These are phyloP conservation scores for Drosophila pseudoobscura DNA, from an alignment of 1,140 invertebrate genomes.

Conservation along the genomic window DNA sequence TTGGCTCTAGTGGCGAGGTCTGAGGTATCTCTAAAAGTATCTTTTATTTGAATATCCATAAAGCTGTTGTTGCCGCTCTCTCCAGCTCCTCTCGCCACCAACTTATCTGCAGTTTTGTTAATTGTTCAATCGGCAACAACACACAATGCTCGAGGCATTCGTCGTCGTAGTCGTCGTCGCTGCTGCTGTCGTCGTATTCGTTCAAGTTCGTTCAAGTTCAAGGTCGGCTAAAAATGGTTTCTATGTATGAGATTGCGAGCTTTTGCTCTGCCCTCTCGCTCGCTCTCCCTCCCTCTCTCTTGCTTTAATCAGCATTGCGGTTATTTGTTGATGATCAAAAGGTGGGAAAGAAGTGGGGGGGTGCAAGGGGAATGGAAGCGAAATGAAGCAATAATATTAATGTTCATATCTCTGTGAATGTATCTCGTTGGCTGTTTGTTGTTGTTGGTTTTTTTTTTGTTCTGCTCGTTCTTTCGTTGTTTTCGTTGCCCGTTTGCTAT, in stretches of 20 bases:
- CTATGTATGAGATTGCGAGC: slow-evolving; percentile 44
- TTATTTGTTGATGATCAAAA: no score
- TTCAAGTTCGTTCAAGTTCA: slow-evolving; percentile 65
- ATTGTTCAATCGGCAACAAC: slow-evolving; percentile 40
- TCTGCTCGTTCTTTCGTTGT: slow-evolving; percentile 6
- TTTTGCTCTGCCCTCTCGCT: slow-evolving; percentile 2
- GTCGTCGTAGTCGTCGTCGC: slow-evolving; percentile 10
- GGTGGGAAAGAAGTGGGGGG: slow-evolving; percentile 4
- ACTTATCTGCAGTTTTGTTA: slow-evolving; percentile 36
- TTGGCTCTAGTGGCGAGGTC: no score
- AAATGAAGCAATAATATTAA: slow-evolving; percentile 48
- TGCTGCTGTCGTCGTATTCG: slow-evolving; percentile 8
- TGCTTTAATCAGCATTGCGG: slow-evolving; percentile 46
- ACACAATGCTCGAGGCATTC: slow-evolving; percentile 29
- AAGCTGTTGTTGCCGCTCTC: slow-evolving; percentile 16
- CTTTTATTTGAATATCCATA: slow-evolving; percentile 21
- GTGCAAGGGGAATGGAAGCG: background rate
- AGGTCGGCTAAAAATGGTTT: slow-evolving; percentile 65
- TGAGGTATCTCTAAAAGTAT: slow-evolving; percentile 10
- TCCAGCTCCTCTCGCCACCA: background rate
- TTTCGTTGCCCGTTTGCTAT: slow-evolving; percentile 33
- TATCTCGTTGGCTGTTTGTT: slow-evolving; percentile 21
- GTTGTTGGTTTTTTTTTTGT: slow-evolving; percentile 3
- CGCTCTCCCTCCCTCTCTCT: slow-evolving; percentile 5
- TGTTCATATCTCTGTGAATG: slow-evolving; percentile 45